Evolutionary conservation across 2,797 vertebrate species (phyloP), one percentile per base, ranked within the genome.

Genomic region (Ibycter americanus): DNA sequence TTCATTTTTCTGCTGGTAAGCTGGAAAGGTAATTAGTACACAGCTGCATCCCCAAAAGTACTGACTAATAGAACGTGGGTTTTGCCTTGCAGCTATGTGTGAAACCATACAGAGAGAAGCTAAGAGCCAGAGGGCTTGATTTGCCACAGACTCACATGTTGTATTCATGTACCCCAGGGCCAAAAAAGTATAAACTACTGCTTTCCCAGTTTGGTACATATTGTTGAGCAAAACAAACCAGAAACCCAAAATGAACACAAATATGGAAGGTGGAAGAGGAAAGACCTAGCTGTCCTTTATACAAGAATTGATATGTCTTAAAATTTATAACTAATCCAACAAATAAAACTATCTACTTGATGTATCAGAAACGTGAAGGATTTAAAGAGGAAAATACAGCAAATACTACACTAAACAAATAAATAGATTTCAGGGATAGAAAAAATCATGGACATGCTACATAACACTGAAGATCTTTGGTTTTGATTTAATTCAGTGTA

Each of bases 21-120:
- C 47, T 90, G 90, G 46, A 89, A 87, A 92, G 29, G 59, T 89
- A 89, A 92, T 96, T 94, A 95, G 88, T 46, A 73, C 21, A 71
- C 81, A 96, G 77, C 36, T 96, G 51, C 74, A 96, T 83, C 63
- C 73, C 66, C 83, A 36, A 32, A 84, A 93, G 36, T 90, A 38
- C 80, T 90, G 63, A 58, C 81, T 93, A 74, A 89, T 65, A 93
- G 55, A 78, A 61, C 32, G n/a, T 26, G 46, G 15, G 11, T 4
- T 93, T 94, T 93, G 92, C 38, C 47, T 73, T 80, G 36, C 72
- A 80, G 72, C 2, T 3, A 49, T 49, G 40, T 73, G 19, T 63
- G 44, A 94, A 90, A 92, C 63, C 26, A n/a, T 15, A 49, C 3
- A 74, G 26, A 76, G 36, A 54, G 66, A 84, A 95, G 25, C 23